phyloP scores from a whole-genome alignment of 2,113 vertebrate species.

The Gobius niger region DNA sequence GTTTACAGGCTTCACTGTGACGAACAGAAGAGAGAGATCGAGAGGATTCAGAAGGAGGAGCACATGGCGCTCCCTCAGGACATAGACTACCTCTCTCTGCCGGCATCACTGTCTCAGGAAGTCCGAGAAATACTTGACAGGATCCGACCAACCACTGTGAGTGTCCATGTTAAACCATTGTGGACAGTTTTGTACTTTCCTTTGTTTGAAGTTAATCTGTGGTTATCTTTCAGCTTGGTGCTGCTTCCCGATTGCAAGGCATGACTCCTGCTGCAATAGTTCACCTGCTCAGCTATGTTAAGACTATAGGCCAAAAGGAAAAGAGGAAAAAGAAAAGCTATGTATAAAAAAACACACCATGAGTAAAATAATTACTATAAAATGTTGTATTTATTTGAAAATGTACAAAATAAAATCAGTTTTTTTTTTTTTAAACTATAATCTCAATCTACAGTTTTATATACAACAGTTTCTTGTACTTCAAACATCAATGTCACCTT shows the following conservation, averaged over 20 bases:
- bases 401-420: slow-evolving; percentile 1
- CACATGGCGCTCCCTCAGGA: slow-evolving; percentile 82
- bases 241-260: slow-evolving; percentile 86
- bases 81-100: slow-evolving; percentile 85
- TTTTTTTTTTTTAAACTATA: background rate
- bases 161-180: slow-evolving; percentile 26
- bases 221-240: slow-evolving; percentile 79
- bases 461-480: background rate
- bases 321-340: slow-evolving; percentile 10
- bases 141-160: slow-evolving; percentile 86
- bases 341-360: slow-evolving; percentile 23
- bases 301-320: slow-evolving; percentile 25
- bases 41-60: slow-evolving; percentile 86
- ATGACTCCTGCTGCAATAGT: slow-evolving; percentile 89
- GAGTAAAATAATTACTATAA: slow-evolving; percentile 51
- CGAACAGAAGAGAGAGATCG: slow-evolving; percentile 84
- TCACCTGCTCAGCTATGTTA: slow-evolving; percentile 83
- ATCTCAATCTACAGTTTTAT: background rate
- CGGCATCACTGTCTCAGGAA: slow-evolving; percentile 84
- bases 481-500: background rate
- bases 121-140: slow-evolving; percentile 86
- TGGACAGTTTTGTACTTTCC: background rate
- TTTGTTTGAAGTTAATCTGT: background rate
- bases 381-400: background rate
- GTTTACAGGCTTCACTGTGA: slow-evolving; percentile 79